A percentile compares a stretch with the other conserved stretches of the same genome.
Evolutionary conservation across 2,113 vertebrate genomes (phyloP).

Genomic region (Gavialis gangeticus): DNA sequence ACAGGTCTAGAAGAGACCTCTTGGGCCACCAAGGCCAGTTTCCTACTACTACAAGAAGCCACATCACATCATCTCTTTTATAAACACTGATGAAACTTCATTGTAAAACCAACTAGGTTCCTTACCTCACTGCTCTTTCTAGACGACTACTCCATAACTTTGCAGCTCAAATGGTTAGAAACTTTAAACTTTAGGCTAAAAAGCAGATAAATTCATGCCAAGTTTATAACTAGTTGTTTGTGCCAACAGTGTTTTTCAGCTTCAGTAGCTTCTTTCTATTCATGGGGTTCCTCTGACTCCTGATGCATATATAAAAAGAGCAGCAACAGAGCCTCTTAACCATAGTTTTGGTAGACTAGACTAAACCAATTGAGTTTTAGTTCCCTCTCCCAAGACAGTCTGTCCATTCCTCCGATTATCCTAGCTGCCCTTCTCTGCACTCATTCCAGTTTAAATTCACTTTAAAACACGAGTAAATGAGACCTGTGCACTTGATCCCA

Average conservation of each 20-base stretch:
- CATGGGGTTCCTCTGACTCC: neutral
- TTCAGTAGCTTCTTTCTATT: no score
- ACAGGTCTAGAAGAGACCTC: no score
- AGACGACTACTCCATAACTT: neutral
- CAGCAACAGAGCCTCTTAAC: conserved; percentile 20
- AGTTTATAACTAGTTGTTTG: no score
- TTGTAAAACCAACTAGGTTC: neutral
- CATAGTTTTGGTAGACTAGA: neutral
- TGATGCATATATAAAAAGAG: conserved; percentile 16
- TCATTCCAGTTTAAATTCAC: neutral
- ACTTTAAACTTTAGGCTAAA: no score
- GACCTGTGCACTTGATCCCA: neutral
- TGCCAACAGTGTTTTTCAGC: no score
- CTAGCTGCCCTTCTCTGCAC: neutral
- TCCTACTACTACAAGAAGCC: no score
- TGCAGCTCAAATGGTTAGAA: neutral
- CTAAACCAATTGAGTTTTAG: neutral
- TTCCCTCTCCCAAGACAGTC: neutral
- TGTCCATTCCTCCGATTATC: conserved; percentile 36
- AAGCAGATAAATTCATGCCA: no score
- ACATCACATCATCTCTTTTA: no score
- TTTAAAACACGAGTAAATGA: neutral
- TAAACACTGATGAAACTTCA: neutral
- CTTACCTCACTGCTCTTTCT: neutral
- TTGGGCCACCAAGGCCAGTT: no score